Base-by-base conservation (phyloP, 2,113 vertebrate species). In the Labeo catla region DNA sequence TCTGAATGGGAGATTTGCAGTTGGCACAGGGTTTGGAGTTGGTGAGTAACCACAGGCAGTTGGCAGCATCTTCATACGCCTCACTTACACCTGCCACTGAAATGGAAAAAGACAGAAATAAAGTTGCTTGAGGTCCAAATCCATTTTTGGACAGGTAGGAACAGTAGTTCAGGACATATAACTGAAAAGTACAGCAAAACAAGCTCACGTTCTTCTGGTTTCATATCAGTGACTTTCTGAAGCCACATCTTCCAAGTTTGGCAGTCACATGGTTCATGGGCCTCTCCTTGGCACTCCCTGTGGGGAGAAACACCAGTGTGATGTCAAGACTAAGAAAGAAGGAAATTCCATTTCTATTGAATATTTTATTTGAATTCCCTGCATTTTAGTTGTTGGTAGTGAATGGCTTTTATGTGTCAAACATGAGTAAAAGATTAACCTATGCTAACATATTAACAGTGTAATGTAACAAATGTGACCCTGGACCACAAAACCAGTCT, bases 1-100 rank as follows among this genome's bases (percentile, higher is more conserved):
- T 99, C 95, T 99, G 98, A 91, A 99, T 99, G 0, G 98, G 98
- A 86, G 98, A 99, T 92, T 99, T 99, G 95, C 98, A 99, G 90
- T 97, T 99, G 92, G 98, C 97, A 50, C 98, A 99, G 4, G 98
- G 93, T 91, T 99, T 99, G 87, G 98, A 96, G 95, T 99, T 99
- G 4, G 96, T 97, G 86, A 99, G 95, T 88, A 99, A 92, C 98
- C 98, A 99, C 82, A 99, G 94, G 92, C 98, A 98, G 92, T 99
- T 99, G 93, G 98, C 98, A 86, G 98, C 98, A 66, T 99, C 98
- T 90, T 99, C 98, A 39, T 97, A 99, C 10, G 98, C 98, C 91
- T 97, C 98, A 70, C 96, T 97, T 91, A 99, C 98, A 91, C 98
- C 98, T 86, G 97, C 98, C 90, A 99, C 98, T 99, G 89, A 54